These are phyloP conservation scores for Stegana nigrithorax DNA, from an alignment of 2,888 invertebrate genomes.

Conservation along the genomic window DNA sequence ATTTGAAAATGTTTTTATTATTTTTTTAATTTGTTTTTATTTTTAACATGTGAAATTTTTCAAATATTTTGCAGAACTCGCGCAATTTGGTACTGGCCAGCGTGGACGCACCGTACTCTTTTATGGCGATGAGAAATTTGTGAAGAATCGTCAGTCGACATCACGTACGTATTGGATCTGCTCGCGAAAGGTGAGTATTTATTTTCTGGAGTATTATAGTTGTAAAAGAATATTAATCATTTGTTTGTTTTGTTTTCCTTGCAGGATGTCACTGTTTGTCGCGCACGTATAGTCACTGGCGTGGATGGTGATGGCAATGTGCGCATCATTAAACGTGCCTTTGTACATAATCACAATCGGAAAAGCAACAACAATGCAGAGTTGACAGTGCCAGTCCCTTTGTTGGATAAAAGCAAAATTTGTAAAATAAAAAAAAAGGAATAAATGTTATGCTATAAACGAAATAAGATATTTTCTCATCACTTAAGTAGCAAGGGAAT, in stretches of 20 bases:
- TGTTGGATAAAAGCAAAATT: not conserved
- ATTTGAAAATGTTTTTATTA: conserved; percentile 6
- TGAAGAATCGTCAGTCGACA: conserved; percentile 65
- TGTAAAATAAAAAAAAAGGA: not conserved
- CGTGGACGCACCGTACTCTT: conserved; percentile 64
- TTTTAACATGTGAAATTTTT: too few relatives aligned
- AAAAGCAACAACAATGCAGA: conserved; percentile 40
- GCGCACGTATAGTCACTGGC: conserved; percentile 64
- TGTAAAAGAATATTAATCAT: not conserved
- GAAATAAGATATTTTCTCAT: too few relatives aligned
- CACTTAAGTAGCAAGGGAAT: too few relatives aligned
- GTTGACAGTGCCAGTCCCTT: not conserved
- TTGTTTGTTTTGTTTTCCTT: conserved; percentile 14
- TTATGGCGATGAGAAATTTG: conserved; percentile 61
- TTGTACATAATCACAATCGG: conserved; percentile 61
- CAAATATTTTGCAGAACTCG: conserved; percentile 62
- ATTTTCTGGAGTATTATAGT: not conserved
- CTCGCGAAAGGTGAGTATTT: conserved; percentile 62
- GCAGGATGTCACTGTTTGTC: conserved; percentile 65
- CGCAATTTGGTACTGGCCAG: conserved; percentile 66
- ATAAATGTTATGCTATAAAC: too few relatives aligned
- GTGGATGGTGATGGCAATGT: conserved; percentile 53
- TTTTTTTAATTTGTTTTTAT: conserved; percentile 13
- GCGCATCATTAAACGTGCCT: conserved; percentile 60
- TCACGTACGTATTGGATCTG: conserved; percentile 68